Base-by-base conservation (phyloP, 1,140 invertebrate genomes). In the Calycopis cecrops region DNA sequence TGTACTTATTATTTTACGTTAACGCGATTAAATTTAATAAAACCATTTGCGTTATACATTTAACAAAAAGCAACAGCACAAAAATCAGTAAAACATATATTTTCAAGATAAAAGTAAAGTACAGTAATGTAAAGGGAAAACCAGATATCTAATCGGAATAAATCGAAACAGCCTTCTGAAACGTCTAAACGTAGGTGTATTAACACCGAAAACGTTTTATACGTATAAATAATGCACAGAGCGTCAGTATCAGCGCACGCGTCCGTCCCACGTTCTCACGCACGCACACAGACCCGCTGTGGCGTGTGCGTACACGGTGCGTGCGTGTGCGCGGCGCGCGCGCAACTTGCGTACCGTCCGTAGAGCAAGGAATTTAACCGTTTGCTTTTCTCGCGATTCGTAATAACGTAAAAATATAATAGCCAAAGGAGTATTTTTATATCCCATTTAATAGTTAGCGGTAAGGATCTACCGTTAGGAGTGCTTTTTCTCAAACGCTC, bases 191-290 rank as follows among this genome's bases (percentile, higher is more conserved):
- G 53, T 61, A 52, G 62, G 61, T 55, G 60, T 61, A 59, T 57
- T 59, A 63, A 66, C 60, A 67, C 58, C 65, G 67, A 74, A 79
- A 79, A 69, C 69, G 59, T 69, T 67, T 70, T 69, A 77, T 71
- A 71, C 68, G 70, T 76, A 66, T 75, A 79, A 79, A 78, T 79
- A 78, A 79, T 79, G 73, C 68, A 79, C 75, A 78, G 72, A 75
- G 67, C 73, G 74, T 81, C 71, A 71, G 73, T 77, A 78, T 71
- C 67, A 52, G 73, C 75, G 79, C 78, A 77, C 78, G 78, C 79
- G 78, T 74, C 69, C 62, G 60, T 64, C 67, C 59, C 68, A 63
- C 73, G 78, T 83, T 80, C 82, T 76, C 79, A 80, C 78, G 76
- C 76, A 68, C 70, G 61, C 73, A 61, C 76, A 73, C 76, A 71